Conservation (phyloP, 2,113 vertebrate genomes). For the Macaca nemestrina region DNA sequence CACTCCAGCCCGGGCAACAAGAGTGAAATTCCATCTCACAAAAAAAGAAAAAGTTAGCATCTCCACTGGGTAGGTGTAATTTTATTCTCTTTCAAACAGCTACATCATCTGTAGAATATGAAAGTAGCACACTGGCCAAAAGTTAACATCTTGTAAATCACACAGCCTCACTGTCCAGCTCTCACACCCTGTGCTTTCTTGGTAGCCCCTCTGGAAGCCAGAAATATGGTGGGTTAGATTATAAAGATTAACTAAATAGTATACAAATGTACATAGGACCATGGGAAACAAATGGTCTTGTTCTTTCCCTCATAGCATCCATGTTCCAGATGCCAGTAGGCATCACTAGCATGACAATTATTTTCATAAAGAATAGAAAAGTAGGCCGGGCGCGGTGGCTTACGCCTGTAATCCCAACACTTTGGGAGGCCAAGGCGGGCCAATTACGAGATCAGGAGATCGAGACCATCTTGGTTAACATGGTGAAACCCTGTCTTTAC, state of each 20-base stretch:
- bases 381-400: neutral
- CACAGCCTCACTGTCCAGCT: neutral
- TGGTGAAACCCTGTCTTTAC: no score
- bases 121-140: neutral
- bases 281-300: conserved; percentile 44
- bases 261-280: conserved; percentile 27
- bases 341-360: neutral
- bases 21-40: neutral
- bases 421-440: no score
- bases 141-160: neutral
- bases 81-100: conserved; percentile 13
- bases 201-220: neutral
- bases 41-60: neutral
- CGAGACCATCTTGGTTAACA: no score
- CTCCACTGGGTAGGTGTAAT: neutral
- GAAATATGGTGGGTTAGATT: conserved; percentile 4
- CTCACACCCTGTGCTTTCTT: neutral
- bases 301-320: conserved; percentile 4
- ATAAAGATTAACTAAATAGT: conserved; percentile 22
- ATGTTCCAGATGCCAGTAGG: neutral
- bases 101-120: neutral
- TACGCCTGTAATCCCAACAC: no score
- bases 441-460: no score
- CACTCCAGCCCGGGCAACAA: no score
- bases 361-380: neutral